phyloP scores from a whole-genome alignment of 1,140 invertebrate genomes.

The Zelostemma sp. region DNA sequence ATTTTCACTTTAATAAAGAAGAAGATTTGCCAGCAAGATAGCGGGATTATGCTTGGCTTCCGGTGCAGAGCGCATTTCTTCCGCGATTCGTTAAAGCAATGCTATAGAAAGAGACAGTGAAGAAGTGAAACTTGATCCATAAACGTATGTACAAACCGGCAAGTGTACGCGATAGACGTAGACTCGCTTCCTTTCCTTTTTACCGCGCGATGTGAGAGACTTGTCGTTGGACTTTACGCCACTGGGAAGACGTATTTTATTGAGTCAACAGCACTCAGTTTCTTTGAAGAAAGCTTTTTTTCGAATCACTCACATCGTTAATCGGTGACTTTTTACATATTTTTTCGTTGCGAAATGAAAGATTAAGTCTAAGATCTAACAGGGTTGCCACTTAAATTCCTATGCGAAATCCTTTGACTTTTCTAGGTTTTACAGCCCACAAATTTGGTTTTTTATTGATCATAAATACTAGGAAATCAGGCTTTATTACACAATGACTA shows the following conservation, averaged over 20 bases:
- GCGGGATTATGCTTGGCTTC: constrained; percentile 14
- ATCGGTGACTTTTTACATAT: no score
- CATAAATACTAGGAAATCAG: no score
- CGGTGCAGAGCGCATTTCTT: constrained; percentile 18
- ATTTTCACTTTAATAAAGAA: constrained; percentile 9
- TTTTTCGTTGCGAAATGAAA: no score
- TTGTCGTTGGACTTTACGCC: not conserved
- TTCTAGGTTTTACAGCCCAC: no score
- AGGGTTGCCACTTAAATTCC: no score
- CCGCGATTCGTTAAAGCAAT: constrained; percentile 27
- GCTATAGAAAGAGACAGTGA: constrained; percentile 37
- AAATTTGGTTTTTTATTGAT: no score
- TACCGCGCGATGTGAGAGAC: not conserved
- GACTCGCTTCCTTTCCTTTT: constrained; percentile 44
- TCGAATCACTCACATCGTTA: no score
- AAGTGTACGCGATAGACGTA: constrained; percentile 11
- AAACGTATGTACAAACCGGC: constrained; percentile 8
- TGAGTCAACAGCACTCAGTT: no score
- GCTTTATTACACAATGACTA: no score
- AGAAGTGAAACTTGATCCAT: constrained; percentile 51
- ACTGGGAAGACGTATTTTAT: not conserved
- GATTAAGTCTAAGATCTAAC: no score
- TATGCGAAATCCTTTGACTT: no score
- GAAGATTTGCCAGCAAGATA: constrained; percentile 2
- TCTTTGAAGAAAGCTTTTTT: no score